Conservation (phyloP, 2,888 invertebrate genomes). For the Andrena bicolor region DNA sequence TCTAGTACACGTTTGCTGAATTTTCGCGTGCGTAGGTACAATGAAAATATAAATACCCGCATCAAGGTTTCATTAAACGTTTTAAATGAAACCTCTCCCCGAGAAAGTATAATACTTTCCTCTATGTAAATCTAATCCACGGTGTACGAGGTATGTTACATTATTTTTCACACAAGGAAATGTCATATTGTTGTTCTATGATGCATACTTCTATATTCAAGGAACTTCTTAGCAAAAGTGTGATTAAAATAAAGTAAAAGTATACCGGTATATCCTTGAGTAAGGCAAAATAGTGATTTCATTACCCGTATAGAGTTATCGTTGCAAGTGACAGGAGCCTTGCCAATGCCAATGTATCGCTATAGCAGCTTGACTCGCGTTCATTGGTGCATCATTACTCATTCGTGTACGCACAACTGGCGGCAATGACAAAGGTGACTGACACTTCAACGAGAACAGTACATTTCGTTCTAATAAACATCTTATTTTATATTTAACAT, state of each 20-base stretch:
- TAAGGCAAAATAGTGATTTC: conserved; percentile 12
- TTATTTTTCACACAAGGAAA: background rate
- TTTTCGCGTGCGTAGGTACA: background rate
- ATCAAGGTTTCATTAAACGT: background rate
- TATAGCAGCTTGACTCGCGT: background rate
- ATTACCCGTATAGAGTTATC: background rate
- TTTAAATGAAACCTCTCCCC: background rate
- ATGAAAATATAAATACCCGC: background rate
- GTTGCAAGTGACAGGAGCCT: conserved; percentile 14
- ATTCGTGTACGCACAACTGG: background rate
- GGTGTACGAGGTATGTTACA: background rate
- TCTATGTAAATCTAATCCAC: background rate
- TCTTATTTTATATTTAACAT: background rate
- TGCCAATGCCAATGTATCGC: background rate
- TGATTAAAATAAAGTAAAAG: conserved; percentile 16
- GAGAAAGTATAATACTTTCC: background rate
- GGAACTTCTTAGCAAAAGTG: background rate
- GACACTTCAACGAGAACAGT: conserved; percentile 8
- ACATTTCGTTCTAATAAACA: background rate
- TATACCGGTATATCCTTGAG: conserved; percentile 18
- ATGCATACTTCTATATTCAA: conserved; percentile 4
- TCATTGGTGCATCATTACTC: conserved; percentile 16
- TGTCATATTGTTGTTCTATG: background rate
- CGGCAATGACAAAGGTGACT: conserved; percentile 8
- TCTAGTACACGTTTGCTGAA: background rate